Base-by-base conservation (phyloP, 2,113 vertebrate species). In the Acanthochromis polyacanthus region DNA sequence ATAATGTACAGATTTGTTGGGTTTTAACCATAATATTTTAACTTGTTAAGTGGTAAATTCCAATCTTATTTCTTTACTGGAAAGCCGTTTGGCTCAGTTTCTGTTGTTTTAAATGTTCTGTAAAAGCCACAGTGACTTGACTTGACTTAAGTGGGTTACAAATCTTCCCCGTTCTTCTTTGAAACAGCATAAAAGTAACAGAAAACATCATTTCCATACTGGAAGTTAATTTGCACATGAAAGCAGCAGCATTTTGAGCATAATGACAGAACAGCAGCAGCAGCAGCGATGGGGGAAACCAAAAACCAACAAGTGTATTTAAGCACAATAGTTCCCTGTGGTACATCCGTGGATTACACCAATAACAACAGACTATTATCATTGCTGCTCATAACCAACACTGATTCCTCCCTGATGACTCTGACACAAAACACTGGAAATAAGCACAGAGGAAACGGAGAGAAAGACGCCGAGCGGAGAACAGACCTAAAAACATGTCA, bases 341-440 rank as follows among this genome's bases (percentile, higher is more conserved):
- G 73, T 62, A 38, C 45, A 43, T 40, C 45, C 61, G 60, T 32
- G 69, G 78, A 82, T 84, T 82, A 84, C 72, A 81, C 40, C 80
- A 81, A 79, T 81, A 87, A 87, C 69, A 86, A 61, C 60, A 75
- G 55, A 71, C 68, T 57, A 78, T 69, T 78, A 85, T 87, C 76
- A 59, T 61, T 10, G 38, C 67, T 16, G 67, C 71, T 58, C 66
- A 85, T 55, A 71, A 73, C 48, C 57, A 53, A 55, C 68, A 46
- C 40, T 43, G 46, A 79, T 83, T 83, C 45, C 59, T 83, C 78
- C 71, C 74, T 0, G 68, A 43, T 78, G 85, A 76, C 70, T 40
- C 38, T 1, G 46, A 63, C 50, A 46, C 57, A 66, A 45, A 71
- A 78, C 61, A 58, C 43, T 19, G 48, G 30, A 22, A 59, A 22